Conservation (phyloP, 2,888 invertebrate species). For the Chymomyza caudatula region DNA sequence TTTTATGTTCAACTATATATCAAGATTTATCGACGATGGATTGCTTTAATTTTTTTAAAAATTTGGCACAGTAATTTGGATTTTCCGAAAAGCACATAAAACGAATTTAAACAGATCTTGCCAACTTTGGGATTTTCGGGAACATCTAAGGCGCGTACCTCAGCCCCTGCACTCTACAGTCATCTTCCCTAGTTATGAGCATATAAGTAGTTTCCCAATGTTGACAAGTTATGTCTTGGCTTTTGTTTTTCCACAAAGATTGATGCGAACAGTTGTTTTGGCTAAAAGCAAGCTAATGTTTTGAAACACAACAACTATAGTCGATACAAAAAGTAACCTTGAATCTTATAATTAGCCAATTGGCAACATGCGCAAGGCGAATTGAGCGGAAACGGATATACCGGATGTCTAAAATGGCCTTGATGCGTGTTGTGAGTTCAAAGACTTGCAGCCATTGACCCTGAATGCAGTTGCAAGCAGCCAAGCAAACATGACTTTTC, state of each 20-base stretch:
- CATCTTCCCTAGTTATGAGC: not conserved
- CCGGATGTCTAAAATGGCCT: conserved; percentile 1
- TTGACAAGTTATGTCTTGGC: too few relatives aligned
- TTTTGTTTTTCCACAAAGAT: conserved; percentile 32
- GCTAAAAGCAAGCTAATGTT: conserved; percentile 38
- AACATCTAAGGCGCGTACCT: too few relatives aligned
- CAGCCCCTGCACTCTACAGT: not conserved
- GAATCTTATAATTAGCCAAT: conserved; percentile 58
- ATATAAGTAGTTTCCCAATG: not conserved
- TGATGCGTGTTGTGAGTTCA: conserved; percentile 28
- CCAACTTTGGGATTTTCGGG: not conserved
- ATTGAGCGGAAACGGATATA: conserved; percentile 52
- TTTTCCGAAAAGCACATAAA: not conserved
- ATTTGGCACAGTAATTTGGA: too few relatives aligned
- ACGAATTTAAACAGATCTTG: not conserved
- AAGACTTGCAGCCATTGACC: conserved; percentile 43
- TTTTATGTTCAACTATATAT: too few relatives aligned
- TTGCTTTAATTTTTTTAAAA: too few relatives aligned
- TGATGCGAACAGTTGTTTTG: conserved; percentile 63
- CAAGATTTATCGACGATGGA: too few relatives aligned
- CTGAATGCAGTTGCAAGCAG: conserved; percentile 40
- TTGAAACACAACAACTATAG: conserved; percentile 39
- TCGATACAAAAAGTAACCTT: conserved; percentile 40
- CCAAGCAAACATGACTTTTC: not conserved
- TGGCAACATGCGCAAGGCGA: conserved; percentile 35